These are phyloP conservation scores for Drosophila stalkeri DNA, from an alignment of 2,888 invertebrate genomes.

Conservation along the genomic window DNA sequence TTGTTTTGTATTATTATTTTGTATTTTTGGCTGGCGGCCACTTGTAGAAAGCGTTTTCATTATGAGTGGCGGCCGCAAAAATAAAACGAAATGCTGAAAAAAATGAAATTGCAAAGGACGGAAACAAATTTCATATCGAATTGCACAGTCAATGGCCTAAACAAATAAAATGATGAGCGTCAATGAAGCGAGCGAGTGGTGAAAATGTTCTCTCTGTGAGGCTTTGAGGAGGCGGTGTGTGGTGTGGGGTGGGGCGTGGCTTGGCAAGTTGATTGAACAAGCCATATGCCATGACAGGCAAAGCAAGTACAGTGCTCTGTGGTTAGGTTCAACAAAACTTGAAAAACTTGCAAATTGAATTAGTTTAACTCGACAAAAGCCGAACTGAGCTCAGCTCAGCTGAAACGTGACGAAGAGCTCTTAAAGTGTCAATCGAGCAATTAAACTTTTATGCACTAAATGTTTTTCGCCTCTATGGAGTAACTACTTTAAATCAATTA, in stretches of 20 bases:
- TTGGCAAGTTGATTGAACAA: constrained; percentile 22
- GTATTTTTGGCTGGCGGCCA: constrained; percentile 52
- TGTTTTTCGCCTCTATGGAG: constrained; percentile 20
- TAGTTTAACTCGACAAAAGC: constrained; percentile 1
- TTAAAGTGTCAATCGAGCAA: constrained; percentile 3
- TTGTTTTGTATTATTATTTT: background rate
- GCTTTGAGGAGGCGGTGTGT: constrained; percentile 1
- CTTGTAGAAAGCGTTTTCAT: constrained; percentile 78
- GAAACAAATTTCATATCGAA: constrained; percentile 72
- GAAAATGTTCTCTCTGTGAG: constrained; percentile 59
- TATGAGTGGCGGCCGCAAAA: constrained; percentile 65
- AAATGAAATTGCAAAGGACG: constrained; percentile 52
- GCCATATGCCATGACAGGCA: constrained; percentile 24
- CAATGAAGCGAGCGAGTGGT: constrained; percentile 78
- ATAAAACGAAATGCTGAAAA: constrained; percentile 23
- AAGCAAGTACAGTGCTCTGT: constrained; percentile 47
- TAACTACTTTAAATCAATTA: constrained; percentile 49
- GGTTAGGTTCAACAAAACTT: constrained; percentile 14
- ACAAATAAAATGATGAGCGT: constrained; percentile 80
- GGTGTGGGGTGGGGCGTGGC: background rate
- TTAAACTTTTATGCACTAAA: background rate
- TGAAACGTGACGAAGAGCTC: constrained; percentile 3
- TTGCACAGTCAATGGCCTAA: constrained; percentile 74
- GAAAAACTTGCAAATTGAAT: background rate
- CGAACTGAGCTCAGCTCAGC: background rate